Base-by-base conservation (phyloP, 92 coral and sea anemone species). In the Palythoa grandis region DNA sequence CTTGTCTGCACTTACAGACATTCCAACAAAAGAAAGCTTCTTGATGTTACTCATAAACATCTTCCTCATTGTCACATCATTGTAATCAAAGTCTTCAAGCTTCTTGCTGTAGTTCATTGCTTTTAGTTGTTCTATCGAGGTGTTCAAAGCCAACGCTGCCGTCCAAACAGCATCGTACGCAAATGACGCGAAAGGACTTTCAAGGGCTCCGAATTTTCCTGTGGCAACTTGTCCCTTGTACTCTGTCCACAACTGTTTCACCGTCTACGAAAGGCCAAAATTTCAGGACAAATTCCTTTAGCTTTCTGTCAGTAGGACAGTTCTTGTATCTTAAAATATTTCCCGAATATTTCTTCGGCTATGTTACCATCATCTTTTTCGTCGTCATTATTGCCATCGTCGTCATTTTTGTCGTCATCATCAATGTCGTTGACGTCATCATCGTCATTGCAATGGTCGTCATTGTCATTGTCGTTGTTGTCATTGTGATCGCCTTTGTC, bases 161-260 rank as follows among this genome's bases (percentile, higher is more conserved):
- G 92, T 90, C 90, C 96, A 91, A 0, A 93, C 91, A 0, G 96
- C 96, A 24, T 95, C 98, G 50, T 91, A 95, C 7, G 95, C 96
- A 63, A 90, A 95, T 6, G 98, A 85, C 15, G 96, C 98, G 72
- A 80, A 88, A n/a, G 87, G 82, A 48, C 76, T 89, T 23, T 88
- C 84, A 12, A 71, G 75, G 74, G 69, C 73, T 0, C 88, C 76
- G 17, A 84, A 71, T 65, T 88, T 87, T 19, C 82, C 77, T 13
- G 74, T 17, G 71, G 76, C 54, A 40, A 91, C 58, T 20, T 82
- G 68, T 29, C 3, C 15, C 19, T 50, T 3, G 79, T 91, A 93
- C 70, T 91, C 91, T 0, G 77, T 61, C 79, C 90, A 74, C 15
- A 93, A 85, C 10, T 78, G 88, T 73, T 82, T 83, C 15, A 91